Percentiles rank a stretch among this genome's conserved stretches.
phyloP scores from a whole-genome alignment of 2,888 invertebrate genomes.

The Xanthorhoe spadicearia region DNA sequence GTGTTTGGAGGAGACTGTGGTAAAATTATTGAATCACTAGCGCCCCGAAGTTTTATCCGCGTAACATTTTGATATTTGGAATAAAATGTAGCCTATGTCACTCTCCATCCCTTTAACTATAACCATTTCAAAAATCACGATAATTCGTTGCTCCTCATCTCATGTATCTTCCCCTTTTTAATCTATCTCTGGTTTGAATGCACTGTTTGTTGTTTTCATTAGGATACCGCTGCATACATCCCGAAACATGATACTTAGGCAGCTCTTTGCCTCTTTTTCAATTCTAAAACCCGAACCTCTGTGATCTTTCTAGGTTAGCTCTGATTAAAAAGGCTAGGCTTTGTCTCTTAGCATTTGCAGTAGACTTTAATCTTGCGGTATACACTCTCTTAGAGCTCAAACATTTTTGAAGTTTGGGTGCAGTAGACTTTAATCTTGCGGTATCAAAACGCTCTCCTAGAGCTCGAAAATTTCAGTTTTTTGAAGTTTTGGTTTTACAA shows the following conservation, averaged over 20 bases:
- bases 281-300: slow-evolving; percentile 20
- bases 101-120: no score
- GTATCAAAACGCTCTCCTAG: slow-evolving; percentile 16
- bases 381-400: not conserved
- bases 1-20: not conserved
- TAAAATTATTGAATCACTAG: no score
- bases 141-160: no score
- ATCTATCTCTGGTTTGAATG: no score
- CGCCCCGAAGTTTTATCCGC: no score
- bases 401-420: not conserved
- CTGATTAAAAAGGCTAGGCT: slow-evolving; percentile 52
- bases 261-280: slow-evolving; percentile 1
- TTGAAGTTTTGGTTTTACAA: not conserved
- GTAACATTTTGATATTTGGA: no score
- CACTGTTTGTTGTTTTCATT: no score
- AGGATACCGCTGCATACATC: no score
- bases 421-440: slow-evolving; percentile 48
- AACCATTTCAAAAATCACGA: no score
- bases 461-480: not conserved
- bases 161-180: no score
- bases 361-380: slow-evolving; percentile 48
- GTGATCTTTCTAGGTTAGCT: slow-evolving; percentile 36
- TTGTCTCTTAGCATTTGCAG: slow-evolving; percentile 45
- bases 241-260: not conserved
- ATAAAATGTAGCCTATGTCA: no score